phyloP scores from a whole-genome alignment of 1,140 invertebrate species.

The Lethrus apterus region DNA sequence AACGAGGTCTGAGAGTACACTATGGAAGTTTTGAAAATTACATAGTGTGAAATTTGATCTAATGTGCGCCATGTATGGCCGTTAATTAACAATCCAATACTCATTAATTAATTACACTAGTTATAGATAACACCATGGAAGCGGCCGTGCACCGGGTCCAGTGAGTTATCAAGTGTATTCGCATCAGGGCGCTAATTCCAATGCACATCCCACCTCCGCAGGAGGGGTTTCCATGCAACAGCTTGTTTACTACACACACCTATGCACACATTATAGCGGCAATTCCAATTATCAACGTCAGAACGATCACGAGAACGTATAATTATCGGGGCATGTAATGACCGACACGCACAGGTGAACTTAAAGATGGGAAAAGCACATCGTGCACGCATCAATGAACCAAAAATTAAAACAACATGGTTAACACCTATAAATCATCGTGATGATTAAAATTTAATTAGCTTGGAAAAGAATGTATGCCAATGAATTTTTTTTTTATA shows the following conservation, averaged over 20 bases:
- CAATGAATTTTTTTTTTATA: too few relatives aligned
- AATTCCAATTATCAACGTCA: slow-evolving; percentile 21
- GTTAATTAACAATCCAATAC: slow-evolving; percentile 16
- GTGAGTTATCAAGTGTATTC: slow-evolving; percentile 12
- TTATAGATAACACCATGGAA: slow-evolving; percentile 11
- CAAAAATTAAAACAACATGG: too few relatives aligned
- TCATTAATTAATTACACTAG: slow-evolving; percentile 15
- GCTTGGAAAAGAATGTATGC: too few relatives aligned
- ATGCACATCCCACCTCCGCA: slow-evolving; percentile 18
- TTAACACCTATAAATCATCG: too few relatives aligned
- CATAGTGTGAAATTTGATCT: too few relatives aligned
- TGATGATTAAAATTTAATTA: too few relatives aligned
- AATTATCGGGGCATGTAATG: slow-evolving; percentile 19
- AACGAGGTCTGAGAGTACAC: too few relatives aligned
- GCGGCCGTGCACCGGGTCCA: too few relatives aligned
- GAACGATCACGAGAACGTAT: slow-evolving; percentile 19
- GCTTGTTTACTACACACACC: slow-evolving; percentile 35
- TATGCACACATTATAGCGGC: slow-evolving; percentile 26
- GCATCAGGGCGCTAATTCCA: slow-evolving; percentile 24
- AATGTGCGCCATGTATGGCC: neutral
- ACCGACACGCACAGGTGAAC: slow-evolving; percentile 9
- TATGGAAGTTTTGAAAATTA: too few relatives aligned
- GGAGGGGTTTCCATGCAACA: slow-evolving; percentile 31
- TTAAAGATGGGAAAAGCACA: neutral
- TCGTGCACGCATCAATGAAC: too few relatives aligned